These are phyloP conservation scores for Threskiornis aethiopicus DNA, from an alignment of 2,797 vertebrate genomes.

Conservation along the genomic window DNA sequence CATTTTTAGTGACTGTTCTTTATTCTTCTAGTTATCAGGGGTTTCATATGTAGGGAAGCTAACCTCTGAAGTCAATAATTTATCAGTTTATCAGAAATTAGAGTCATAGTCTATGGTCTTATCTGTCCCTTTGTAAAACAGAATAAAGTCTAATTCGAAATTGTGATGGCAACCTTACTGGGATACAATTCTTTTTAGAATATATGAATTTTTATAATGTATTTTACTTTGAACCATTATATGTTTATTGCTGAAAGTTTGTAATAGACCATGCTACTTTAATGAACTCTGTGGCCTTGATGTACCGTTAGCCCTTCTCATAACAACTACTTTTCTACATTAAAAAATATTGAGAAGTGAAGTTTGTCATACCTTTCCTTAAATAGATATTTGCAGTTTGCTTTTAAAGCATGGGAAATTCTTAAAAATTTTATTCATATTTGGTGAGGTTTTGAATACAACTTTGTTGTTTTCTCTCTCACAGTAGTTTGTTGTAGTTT, in stretches of 20 bases:
- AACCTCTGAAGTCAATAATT: not conserved
- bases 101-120: not conserved
- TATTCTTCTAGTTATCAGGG: not conserved
- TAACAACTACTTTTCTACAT: not conserved
- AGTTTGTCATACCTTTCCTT: not conserved
- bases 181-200: not conserved
- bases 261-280: not conserved
- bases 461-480: not conserved
- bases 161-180: not conserved
- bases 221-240: not conserved
- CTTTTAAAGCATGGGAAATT: not conserved
- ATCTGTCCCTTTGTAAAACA: not conserved
- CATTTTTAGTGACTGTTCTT: not conserved
- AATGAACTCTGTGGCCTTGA: not conserved
- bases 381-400: not conserved
- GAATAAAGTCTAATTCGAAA: not conserved
- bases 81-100: not conserved
- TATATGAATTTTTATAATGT: not conserved
- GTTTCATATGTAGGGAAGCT: not conserved
- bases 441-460: not conserved
- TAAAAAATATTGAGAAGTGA: not conserved
- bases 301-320: not conserved
- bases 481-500: not conserved
- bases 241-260: not conserved
- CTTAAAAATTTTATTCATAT: not conserved